Evolutionary conservation across 2,797 vertebrate species (phyloP).

Genomic region (Chelon auratus): DNA sequence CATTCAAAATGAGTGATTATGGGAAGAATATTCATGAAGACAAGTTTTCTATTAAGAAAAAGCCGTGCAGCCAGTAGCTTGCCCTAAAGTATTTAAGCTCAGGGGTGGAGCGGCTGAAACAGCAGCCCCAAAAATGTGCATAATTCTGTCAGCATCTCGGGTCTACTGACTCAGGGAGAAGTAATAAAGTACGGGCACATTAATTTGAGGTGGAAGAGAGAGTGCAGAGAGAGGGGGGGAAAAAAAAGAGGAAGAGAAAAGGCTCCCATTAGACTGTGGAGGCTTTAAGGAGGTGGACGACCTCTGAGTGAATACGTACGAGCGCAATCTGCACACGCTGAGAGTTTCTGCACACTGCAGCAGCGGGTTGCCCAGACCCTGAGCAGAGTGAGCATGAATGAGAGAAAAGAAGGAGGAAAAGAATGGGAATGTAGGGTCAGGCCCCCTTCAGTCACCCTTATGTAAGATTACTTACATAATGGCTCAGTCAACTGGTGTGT

Average conservation of each 20-base stretch:
- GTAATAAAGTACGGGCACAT: conserved; percentile 27
- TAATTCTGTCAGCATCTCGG: conserved; percentile 52
- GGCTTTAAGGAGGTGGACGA: conserved; percentile 35
- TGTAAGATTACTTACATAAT: conserved; percentile 80
- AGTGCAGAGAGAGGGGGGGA: background rate
- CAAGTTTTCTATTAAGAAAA: conserved; percentile 6
- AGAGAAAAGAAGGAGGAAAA: conserved; percentile 25
- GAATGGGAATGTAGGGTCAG: conserved; percentile 59
- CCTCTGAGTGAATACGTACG: conserved; percentile 25
- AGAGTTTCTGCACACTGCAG: conserved; percentile 36
- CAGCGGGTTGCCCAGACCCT: conserved; percentile 24
- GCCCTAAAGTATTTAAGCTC: conserved; percentile 27
- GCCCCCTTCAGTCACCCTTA: conserved; percentile 68
- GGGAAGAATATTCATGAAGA: background rate
- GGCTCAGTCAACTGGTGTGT: conserved; percentile 42
- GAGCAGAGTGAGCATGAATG: conserved; percentile 37
- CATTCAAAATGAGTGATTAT: background rate
- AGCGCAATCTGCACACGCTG: conserved; percentile 37
- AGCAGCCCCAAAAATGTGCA: conserved; percentile 27
- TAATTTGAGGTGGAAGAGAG: conserved; percentile 23
- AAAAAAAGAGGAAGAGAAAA: background rate
- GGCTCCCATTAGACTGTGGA: conserved; percentile 33
- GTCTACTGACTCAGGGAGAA: conserved; percentile 23
- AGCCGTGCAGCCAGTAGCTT: conserved; percentile 5
- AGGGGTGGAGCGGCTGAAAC: conserved; percentile 28